Evolutionary conservation across 2,888 invertebrate species (phyloP), one percentile per base, ranked within the genome.

Genomic region (Rhogogaster chlorosoma): DNA sequence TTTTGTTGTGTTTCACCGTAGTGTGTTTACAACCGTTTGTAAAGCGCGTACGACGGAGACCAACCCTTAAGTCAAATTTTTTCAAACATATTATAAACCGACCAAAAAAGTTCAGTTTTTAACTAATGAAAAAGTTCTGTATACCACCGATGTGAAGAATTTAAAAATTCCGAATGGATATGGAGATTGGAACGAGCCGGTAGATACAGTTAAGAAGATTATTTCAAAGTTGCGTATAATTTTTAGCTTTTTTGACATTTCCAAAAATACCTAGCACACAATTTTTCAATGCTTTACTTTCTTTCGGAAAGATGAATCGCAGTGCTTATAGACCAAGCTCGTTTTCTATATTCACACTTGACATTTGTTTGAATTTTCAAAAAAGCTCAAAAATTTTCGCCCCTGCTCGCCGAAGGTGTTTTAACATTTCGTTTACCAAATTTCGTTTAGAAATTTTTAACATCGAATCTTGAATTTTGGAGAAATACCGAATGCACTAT

Each of bases 21-120:
- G 67, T 83, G 67, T 83, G 83, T 83, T 83, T 83, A 67, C 83
- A 83, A 67, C 67, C 82, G 82, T 83, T 83, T 83, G 82, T 67
- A 83, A 83, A 83, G 45, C 22, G 45, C 82, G 82, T 67, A 83
- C 61, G n/a, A 82, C 61, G 61, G 42, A 3, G 10, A 15, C 15
- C 82, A 10, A 57, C 61, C 78, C 57, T 36, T 38, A 2, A 22
- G 15, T 78, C 18, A 32, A 32, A 10, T 18, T 36, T 57, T 22
- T 36, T 12, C 7, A 32, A 53, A 29, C 6, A 32, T 18, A 32
- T 29, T 49, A 77, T 29, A 49, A 49, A 77, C 3, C n/a, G 77
- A 77, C 29, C 1, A 77, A 15, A 2, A 77, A 7, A 15, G 0
- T 26, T 61, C 61, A n/a, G n/a, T n/a, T 53, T 53, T n/a, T 53